A percentile compares a stretch with the other conserved stretches of the same genome.
These are phyloP conservation scores for Heterohyrax brucei DNA, from an alignment of 2,797 vertebrate species.

Conservation along the genomic window DNA sequence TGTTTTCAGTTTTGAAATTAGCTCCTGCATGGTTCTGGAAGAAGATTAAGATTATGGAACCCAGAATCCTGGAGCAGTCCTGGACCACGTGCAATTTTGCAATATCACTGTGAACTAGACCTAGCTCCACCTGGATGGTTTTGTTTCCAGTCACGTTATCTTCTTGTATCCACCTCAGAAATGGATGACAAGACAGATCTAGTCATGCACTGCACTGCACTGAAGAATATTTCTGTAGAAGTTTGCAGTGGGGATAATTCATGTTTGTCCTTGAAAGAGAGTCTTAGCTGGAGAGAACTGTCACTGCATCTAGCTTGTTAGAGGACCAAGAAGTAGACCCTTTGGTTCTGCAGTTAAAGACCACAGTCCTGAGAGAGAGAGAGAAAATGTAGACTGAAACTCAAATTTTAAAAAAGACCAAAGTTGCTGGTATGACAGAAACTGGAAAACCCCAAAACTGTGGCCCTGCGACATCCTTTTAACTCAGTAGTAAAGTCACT, in stretches of 20 bases:
- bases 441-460: no score
- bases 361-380: background rate
- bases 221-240: conserved; percentile 25
- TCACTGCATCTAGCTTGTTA: conserved; percentile 18
- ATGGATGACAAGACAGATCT: conserved; percentile 18
- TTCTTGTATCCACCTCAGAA: conserved; percentile 40
- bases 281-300: background rate
- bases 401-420: no score
- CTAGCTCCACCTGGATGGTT: background rate
- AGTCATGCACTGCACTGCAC: background rate
- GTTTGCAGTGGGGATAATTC: background rate
- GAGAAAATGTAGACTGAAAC: no score
- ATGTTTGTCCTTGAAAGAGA: background rate
- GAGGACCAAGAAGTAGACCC: conserved; percentile 4
- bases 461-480: no score
- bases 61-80: background rate
- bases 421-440: no score
- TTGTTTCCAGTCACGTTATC: conserved; percentile 1
- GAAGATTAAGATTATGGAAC: conserved; percentile 30
- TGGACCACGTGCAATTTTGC: background rate
- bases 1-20: conserved; percentile 51
- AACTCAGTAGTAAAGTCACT: no score
- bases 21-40: background rate
- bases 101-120: conserved; percentile 18
- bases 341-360: conserved; percentile 36